Evolutionary conservation across 2,113 vertebrate species (phyloP).

Genomic region (Proteles cristata): DNA sequence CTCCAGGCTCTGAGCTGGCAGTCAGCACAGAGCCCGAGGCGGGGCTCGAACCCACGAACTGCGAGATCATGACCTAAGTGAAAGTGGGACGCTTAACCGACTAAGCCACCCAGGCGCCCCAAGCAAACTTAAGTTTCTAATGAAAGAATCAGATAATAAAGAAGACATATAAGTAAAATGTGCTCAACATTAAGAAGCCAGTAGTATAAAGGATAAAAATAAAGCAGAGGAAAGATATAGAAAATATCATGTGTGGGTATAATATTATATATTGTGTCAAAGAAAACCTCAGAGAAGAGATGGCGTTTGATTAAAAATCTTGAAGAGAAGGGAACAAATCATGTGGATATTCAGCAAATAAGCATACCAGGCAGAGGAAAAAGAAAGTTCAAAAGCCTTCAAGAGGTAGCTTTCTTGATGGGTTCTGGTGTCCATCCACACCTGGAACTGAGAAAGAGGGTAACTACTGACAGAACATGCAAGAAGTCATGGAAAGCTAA

Average conservation of each 20-base stretch:
- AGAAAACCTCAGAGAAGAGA: not conserved
- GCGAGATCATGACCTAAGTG: no score
- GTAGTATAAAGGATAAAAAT: not conserved
- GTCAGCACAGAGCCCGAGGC: no score
- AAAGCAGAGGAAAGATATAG: not conserved
- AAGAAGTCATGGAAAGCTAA: not conserved
- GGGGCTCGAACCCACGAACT: no score
- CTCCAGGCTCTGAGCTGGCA: no score
- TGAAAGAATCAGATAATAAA: not conserved
- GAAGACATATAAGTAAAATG: not conserved
- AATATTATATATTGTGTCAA: not conserved
- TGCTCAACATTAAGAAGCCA: not conserved
- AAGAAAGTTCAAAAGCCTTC: not conserved
- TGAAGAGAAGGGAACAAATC: not conserved
- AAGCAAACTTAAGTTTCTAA: not conserved
- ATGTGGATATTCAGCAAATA: not conserved
- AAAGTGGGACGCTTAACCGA: no score
- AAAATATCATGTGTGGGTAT: not conserved
- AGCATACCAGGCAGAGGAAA: not conserved
- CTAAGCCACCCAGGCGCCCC: no score
- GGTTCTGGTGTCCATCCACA: not conserved
- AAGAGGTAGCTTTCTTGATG: not conserved
- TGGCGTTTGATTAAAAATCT: not conserved
- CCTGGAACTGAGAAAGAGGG: not conserved
- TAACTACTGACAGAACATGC: not conserved